phyloP scores from a whole-genome alignment of 2,113 vertebrate species.

The Xenopus tropicalis region UCB_Xtro_10.0 CM004443.2:67454001-67454500 shows the following conservation, averaged over 20 bases:
- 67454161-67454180: background rate
- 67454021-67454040: slow-evolving; percentile 47
- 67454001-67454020: slow-evolving; percentile 29
- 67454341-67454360: background rate
- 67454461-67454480: too few relatives aligned
- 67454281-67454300: slow-evolving; percentile 3
- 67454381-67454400: too few relatives aligned
- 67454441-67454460: too few relatives aligned
- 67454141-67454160: background rate
- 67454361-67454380: background rate
- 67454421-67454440: too few relatives aligned
- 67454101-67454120: background rate
- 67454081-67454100: slow-evolving; percentile 18
- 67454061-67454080: slow-evolving; percentile 45
- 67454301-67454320: slow-evolving; percentile 10
- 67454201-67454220: background rate
- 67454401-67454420: too few relatives aligned
- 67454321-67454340: slow-evolving; percentile 5
- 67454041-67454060: slow-evolving; percentile 37
- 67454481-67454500: too few relatives aligned
- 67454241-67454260: slow-evolving; percentile 14
- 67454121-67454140: background rate
- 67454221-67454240: too few relatives aligned
- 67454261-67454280: slow-evolving; percentile 24
- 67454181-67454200: slow-evolving; percentile 12